These are phyloP conservation scores for Pelvicachromis taeniatus DNA, from an alignment of 2,113 vertebrate genomes.

Conservation along the genomic window DNA sequence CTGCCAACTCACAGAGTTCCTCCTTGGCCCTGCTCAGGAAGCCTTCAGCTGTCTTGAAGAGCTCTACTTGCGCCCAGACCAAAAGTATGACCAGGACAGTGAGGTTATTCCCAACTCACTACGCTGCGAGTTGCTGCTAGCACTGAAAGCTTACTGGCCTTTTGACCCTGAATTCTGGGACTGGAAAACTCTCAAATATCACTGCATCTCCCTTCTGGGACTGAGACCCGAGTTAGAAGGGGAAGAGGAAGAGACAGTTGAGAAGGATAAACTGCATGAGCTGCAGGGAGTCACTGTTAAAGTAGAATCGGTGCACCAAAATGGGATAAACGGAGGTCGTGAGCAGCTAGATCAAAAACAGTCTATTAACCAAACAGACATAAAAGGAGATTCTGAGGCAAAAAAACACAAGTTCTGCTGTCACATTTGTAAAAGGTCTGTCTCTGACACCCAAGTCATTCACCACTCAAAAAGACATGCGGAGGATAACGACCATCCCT, in stretches of 20 bases:
- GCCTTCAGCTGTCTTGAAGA: slow-evolving; percentile 85
- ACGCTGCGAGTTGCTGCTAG: slow-evolving; percentile 91
- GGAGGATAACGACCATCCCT: slow-evolving; percentile 81
- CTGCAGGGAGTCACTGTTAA: slow-evolving; percentile 62
- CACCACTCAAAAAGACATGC: slow-evolving; percentile 94
- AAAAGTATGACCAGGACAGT: slow-evolving; percentile 91
- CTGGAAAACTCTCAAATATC: slow-evolving; percentile 94
- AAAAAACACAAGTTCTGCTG: slow-evolving; percentile 88
- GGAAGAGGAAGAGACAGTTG: slow-evolving; percentile 60
- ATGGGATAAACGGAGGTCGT: slow-evolving; percentile 21
- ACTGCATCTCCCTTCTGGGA: slow-evolving; percentile 86
- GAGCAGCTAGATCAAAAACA: neutral
- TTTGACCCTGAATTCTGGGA: slow-evolving; percentile 99
- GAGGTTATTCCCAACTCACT: slow-evolving; percentile 91
- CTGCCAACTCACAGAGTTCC: slow-evolving; percentile 94
- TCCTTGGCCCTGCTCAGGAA: slow-evolving; percentile 83
- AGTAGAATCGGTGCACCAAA: slow-evolving; percentile 61
- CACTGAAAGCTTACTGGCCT: slow-evolving; percentile 94
- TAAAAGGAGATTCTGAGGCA: slow-evolving; percentile 75
- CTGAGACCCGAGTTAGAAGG: slow-evolving; percentile 81
- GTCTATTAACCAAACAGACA: slow-evolving; percentile 65
- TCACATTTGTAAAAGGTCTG: slow-evolving; percentile 86
- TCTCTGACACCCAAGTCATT: slow-evolving; percentile 84
- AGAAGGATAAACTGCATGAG: slow-evolving; percentile 10
- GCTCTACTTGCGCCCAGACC: slow-evolving; percentile 88